Conservation (phyloP, 2,797 vertebrate genomes). For the Knipowitschia caucasica region DNA sequence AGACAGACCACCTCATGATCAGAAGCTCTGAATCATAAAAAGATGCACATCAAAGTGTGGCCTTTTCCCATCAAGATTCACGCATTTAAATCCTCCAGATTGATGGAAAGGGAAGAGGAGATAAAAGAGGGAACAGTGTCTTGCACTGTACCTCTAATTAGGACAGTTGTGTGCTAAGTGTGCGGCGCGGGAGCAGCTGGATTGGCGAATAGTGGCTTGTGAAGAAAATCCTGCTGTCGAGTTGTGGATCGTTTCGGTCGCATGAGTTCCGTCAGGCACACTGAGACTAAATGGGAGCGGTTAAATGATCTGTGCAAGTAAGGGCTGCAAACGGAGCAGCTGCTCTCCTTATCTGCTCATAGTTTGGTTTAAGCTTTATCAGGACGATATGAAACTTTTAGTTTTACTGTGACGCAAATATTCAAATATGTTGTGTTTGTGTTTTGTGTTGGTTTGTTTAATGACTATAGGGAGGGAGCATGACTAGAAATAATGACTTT, state of each 20-base stretch:
- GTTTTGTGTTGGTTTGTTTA: background rate
- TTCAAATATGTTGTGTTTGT: background rate
- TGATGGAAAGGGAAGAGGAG: slow-evolving; percentile 37
- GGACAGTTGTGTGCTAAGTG: slow-evolving; percentile 38
- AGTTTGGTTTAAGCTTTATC: background rate
- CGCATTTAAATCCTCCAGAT: slow-evolving; percentile 43
- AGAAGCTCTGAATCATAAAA: slow-evolving; percentile 63
- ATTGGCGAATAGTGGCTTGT: slow-evolving; percentile 23
- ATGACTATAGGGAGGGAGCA: too few relatives aligned
- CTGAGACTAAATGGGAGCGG: slow-evolving; percentile 21
- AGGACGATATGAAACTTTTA: background rate
- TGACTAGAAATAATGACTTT: background rate
- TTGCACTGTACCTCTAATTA: slow-evolving; percentile 47
- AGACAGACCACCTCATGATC: slow-evolving; percentile 74
- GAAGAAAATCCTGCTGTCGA: slow-evolving; percentile 26
- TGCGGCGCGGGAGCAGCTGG: slow-evolving; percentile 30
- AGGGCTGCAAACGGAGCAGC: slow-evolving; percentile 8
- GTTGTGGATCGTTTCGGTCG: slow-evolving; percentile 20
- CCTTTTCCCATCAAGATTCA: slow-evolving; percentile 42
- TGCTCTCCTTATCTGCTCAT: slow-evolving; percentile 4
- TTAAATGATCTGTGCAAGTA: slow-evolving; percentile 27
- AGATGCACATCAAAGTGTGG: slow-evolving; percentile 68
- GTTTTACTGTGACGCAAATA: background rate
- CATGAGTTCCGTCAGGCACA: slow-evolving; percentile 19
- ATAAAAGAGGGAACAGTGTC: slow-evolving; percentile 49